Percentiles rank a stretch among this genome's conserved stretches.
These are phyloP conservation scores for Sphaerodactylus townsendi DNA, from an alignment of 2,113 vertebrate species.

Conservation along the genomic window DNA sequence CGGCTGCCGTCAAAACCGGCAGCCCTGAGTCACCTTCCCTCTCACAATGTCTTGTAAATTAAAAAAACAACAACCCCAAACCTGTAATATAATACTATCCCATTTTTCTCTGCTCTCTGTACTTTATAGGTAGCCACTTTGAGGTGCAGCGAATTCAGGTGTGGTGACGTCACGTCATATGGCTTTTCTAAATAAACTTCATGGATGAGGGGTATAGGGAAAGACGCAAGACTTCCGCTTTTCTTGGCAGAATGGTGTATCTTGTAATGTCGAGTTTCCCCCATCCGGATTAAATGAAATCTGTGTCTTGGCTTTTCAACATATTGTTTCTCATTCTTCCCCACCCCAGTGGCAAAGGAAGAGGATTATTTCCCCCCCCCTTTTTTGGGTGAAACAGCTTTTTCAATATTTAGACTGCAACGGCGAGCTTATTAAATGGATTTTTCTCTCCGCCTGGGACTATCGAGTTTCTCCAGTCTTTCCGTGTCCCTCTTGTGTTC, in stretches of 20 bases:
- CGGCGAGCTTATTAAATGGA: slow-evolving; percentile 9
- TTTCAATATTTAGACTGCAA: slow-evolving; percentile 7
- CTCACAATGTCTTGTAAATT: too few relatives aligned
- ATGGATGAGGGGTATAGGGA: not conserved
- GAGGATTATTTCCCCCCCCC: slow-evolving; percentile 12
- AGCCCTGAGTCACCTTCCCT: too few relatives aligned
- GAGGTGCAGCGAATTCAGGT: too few relatives aligned
- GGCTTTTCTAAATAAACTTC: too few relatives aligned
- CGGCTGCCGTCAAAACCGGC: too few relatives aligned
- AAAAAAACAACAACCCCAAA: too few relatives aligned
- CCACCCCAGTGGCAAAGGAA: not conserved
- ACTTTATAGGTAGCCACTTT: too few relatives aligned
- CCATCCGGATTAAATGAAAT: not conserved
- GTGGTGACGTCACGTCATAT: too few relatives aligned
- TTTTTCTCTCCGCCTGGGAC: not conserved
- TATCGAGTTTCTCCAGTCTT: not conserved
- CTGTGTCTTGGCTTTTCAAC: not conserved
- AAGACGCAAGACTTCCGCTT: not conserved
- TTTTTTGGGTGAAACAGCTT: not conserved
- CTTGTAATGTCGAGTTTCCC: not conserved
- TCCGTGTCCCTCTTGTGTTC: not conserved
- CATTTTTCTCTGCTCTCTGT: too few relatives aligned
- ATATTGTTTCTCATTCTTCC: not conserved
- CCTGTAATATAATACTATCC: too few relatives aligned
- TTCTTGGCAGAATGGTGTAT: not conserved